phyloP scores from a whole-genome alignment of 2,113 vertebrate genomes.

The Pterophyllum scalare region DNA sequence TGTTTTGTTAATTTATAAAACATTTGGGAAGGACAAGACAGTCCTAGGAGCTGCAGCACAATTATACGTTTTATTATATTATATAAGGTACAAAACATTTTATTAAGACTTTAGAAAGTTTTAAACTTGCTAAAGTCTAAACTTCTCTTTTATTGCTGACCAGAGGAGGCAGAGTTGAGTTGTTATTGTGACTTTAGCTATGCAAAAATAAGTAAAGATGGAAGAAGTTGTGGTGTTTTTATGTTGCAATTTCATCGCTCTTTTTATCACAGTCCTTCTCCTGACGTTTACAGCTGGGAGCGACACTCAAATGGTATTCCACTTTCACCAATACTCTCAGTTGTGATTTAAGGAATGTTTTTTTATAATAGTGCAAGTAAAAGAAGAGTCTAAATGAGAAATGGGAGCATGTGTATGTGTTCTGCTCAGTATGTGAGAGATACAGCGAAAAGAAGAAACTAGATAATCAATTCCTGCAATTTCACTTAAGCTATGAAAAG shows the following conservation, averaged over 20 bases:
- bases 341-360: background rate
- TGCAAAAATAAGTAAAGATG: background rate
- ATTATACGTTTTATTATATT: background rate
- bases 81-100: background rate
- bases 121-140: background rate
- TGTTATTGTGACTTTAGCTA: background rate
- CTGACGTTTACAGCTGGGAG: background rate
- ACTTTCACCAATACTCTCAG: background rate
- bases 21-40: background rate
- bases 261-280: too few relatives aligned
- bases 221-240: background rate
- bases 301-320: background rate
- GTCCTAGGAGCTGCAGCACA: background rate
- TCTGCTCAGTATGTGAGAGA: background rate
- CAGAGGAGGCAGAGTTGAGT: background rate
- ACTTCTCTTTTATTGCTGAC: background rate
- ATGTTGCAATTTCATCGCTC: background rate
- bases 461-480: conserved; percentile 10
- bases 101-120: background rate
- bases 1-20: background rate
- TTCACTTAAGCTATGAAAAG: conserved; percentile 31
- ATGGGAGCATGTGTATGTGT: background rate
- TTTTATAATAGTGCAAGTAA: background rate
- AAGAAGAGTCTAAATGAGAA: background rate
- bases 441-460: background rate